Percentiles rank a stretch among this genome's conserved stretches.
These are phyloP conservation scores for Origma solitaria DNA, from an alignment of 2,113 vertebrate species.

Conservation along the genomic window DNA sequence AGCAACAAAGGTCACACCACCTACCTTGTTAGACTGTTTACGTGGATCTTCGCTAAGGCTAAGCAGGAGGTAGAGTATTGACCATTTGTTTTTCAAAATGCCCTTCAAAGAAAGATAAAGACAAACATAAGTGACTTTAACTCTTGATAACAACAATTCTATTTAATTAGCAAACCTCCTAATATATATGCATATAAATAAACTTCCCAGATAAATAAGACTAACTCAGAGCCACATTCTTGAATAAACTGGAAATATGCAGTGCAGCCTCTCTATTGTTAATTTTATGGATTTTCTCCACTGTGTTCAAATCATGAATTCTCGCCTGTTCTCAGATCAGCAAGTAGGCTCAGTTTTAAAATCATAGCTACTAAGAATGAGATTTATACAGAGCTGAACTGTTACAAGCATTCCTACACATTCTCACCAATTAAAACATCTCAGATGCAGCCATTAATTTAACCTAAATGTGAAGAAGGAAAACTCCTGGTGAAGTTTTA, in stretches of 20 bases:
- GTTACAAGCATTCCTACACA: not conserved
- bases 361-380: not conserved
- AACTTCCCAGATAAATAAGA: not conserved
- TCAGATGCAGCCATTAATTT: not conserved
- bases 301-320: not conserved
- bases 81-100: slow-evolving; percentile 94
- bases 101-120: slow-evolving; percentile 70
- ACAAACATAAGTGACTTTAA: not conserved
- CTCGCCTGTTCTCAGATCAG: not conserved
- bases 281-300: not conserved
- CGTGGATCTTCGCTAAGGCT: slow-evolving; percentile 96
- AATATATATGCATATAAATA: not conserved
- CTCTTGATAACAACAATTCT: not conserved
- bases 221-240: fast-evolving
- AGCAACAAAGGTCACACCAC: not conserved
- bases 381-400: not conserved
- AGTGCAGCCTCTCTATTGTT: not conserved
- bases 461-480: not conserved
- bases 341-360: not conserved
- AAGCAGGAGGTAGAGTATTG: slow-evolving; percentile 93
- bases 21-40: slow-evolving; percentile 86
- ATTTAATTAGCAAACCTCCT: not conserved
- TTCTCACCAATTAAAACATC: not conserved
- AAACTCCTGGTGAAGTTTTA: not conserved
- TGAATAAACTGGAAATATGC: not conserved